Percentiles rank a stretch among this genome's conserved stretches.
Conservation (phyloP, 2,888 invertebrate species). For the Elysia crispata region DNA sequence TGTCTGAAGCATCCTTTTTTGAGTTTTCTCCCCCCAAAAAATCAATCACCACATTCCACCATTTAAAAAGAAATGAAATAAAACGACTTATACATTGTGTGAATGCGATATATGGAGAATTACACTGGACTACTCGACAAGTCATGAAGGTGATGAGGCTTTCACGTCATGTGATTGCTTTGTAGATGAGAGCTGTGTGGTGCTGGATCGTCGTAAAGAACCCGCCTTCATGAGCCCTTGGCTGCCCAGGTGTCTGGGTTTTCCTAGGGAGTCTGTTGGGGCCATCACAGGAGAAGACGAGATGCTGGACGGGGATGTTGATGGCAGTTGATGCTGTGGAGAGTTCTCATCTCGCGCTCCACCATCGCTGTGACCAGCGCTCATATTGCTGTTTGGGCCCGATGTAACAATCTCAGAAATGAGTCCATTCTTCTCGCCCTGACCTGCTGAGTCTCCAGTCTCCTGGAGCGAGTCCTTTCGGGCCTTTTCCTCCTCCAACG, state of each 20-base stretch:
- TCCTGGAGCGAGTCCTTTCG: constrained; percentile 56
- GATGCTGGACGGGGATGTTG: constrained; percentile 13
- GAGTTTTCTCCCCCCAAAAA: too few species aligned
- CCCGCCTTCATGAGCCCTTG: too few species aligned
- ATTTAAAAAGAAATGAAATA: too few species aligned
- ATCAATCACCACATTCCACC: too few species aligned
- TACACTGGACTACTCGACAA: too few species aligned
- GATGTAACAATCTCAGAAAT: background rate
- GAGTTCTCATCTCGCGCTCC: background rate
- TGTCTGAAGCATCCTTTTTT: too few species aligned
- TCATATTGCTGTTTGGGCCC: background rate
- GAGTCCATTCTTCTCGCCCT: constrained; percentile 35
- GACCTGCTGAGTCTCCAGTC: background rate
- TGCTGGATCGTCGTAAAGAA: too few species aligned
- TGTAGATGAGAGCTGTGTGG: constrained; percentile 56
- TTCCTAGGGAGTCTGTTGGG: constrained; percentile 27
- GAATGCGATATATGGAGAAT: too few species aligned
- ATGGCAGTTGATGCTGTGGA: background rate
- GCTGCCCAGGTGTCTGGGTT: constrained; percentile 13
- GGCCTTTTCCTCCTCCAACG: constrained; percentile 70
- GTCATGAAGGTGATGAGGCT: too few species aligned
- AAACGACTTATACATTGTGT: too few species aligned
- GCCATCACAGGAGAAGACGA: background rate
- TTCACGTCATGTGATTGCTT: background rate
- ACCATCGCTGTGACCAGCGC: background rate